Base-by-base conservation (phyloP, 2,888 invertebrate species). In the Lamproptera curius region DNA sequence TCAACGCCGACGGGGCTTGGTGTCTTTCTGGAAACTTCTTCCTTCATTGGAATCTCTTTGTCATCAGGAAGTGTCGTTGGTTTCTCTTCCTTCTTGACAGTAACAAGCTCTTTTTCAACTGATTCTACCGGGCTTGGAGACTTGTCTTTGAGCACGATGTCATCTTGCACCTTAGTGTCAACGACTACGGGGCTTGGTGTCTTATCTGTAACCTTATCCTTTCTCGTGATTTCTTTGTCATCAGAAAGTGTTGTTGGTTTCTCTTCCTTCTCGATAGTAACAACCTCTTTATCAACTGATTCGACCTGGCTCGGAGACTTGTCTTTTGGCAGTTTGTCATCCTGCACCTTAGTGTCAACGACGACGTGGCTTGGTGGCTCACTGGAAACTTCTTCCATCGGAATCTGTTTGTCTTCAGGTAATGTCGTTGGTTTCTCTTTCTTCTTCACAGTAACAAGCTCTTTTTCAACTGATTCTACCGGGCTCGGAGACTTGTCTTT, bases 401-500 rank as follows among this genome's bases (percentile, higher is more conserved):
- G 23, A 10, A n/a, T 8, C 9, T 10, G 9, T 2, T 28, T n/a
- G 9, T 28, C 28, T 8, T n/a, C 10, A 10, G 28, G 28, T 10
- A 28, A 2, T 28, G 28, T 10, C 28, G 28, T 28, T 4, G n/a
- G 16, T 8, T 38, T 42, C 2, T 11, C 16, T n/a, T 16, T 9
- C 0, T n/a, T 2, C 37, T n/a, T 36, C 13, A 16, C 10, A 8
- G 3, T 16, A 2, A 16, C 3, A 10, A 36, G 33, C 14, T 16
- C 31, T n/a, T 52, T 51, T 3, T 53, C 42, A 1, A 16, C 13
- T 1, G 36, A 15, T 13, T 56, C 52, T 0, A 43, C 44, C 2
- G 47, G 50, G 15, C 53, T 61, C 0, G 45, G 40, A 2, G 15
- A 23, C 9, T 52, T 58, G 0, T 58, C 52, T 1, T 52, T 51